phyloP scores from a whole-genome alignment of 1,140 invertebrate genomes.

The Coenobita brevimanus region DNA sequence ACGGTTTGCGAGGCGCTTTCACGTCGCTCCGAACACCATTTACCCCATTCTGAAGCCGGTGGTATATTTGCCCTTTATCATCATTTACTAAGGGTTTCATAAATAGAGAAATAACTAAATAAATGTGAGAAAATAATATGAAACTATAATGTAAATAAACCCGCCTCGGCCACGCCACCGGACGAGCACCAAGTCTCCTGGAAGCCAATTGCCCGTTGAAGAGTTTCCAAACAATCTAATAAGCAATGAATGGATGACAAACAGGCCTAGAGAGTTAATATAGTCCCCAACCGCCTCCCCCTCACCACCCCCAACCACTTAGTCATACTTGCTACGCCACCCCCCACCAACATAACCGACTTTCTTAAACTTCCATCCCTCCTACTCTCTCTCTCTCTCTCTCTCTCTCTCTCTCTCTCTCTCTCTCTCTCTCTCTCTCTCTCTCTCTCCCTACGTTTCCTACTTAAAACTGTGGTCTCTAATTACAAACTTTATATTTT shows the following conservation, averaged over 20 bases:
- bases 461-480: no score
- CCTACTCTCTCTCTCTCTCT: no score
- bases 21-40: not conserved
- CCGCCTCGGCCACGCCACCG: not conserved
- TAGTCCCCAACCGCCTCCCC: constrained; percentile 22
- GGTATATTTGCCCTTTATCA: no score
- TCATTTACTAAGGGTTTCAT: no score
- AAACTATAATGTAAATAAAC: not conserved
- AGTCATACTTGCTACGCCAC: not conserved
- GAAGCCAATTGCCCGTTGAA: constrained; percentile 66
- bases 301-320: not conserved
- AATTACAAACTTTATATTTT: no score
- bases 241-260: constrained; percentile 67
- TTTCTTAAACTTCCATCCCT: not conserved
- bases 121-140: not conserved
- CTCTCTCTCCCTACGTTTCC: not conserved
- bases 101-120: not conserved
- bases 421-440: constrained; percentile 31
- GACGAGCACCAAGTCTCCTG: constrained; percentile 58
- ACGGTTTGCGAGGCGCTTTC: not conserved
- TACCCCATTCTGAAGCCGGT: no score
- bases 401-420: no score
- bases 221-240: constrained; percentile 67
- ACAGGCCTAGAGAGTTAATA: constrained; percentile 65
- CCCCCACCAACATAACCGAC: not conserved